Evolutionary conservation across 2,113 vertebrate species (phyloP).

Genomic region (Aplodontia rufa): DNA sequence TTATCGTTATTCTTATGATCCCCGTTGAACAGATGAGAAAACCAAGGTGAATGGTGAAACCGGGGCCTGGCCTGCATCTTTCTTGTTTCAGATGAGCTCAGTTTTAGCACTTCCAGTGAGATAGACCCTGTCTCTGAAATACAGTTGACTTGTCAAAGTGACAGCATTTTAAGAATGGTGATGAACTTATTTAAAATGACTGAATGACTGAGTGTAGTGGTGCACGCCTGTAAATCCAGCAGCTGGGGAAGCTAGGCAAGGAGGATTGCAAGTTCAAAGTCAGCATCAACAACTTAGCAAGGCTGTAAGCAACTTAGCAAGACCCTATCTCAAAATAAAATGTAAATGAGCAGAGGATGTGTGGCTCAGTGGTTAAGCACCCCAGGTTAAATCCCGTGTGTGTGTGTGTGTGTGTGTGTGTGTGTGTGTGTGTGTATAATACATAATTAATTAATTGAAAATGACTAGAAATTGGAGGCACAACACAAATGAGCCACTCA

Average conservation of each 20-base stretch:
- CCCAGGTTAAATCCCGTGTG: no score
- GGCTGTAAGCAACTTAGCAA: no score
- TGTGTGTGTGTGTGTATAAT: no score
- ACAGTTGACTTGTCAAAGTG: neutral
- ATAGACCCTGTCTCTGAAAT: neutral
- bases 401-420: no score
- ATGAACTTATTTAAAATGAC: neutral
- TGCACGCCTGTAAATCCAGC: no score
- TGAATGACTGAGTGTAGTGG: no score
- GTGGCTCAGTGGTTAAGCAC: no score
- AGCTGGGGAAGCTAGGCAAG: no score
- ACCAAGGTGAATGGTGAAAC: neutral
- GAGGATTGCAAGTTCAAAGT: no score
- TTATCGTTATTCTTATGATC: neutral
- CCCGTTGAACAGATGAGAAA: neutral
- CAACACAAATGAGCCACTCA: neutral
- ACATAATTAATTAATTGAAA: neutral
- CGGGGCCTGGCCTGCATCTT: neutral
- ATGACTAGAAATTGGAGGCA: neutral
- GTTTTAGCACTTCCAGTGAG: neutral
- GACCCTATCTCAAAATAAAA: no score
- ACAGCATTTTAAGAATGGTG: neutral
- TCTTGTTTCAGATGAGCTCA: neutral
- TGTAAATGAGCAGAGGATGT: no score
- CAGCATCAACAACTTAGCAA: no score